Evolutionary conservation across 2,888 invertebrate species (phyloP), one percentile per base, ranked within the genome.

Genomic region (Ochlodes sylvanus): DNA sequence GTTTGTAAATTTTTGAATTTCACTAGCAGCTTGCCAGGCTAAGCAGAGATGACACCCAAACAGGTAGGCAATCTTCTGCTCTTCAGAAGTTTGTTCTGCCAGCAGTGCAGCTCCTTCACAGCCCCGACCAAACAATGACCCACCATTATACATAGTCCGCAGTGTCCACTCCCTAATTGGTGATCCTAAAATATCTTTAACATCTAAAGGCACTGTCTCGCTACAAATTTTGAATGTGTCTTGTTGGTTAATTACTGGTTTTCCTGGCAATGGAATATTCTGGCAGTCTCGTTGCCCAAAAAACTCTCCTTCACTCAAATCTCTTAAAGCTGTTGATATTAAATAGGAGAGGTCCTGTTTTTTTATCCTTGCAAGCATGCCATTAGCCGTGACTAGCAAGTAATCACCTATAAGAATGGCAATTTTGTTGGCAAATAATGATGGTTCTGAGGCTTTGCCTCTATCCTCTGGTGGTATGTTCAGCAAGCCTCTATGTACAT

Each of bases 361-460:
- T 72, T 90, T 90, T 14, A 98, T 90, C 65, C 95, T 94, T 1
- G 98, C 97, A 21, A 98, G 88, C 87, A 97, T 97, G 1, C 95
- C 95, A 78, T 97, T 97, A 65, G 97, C 97, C 69, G 96, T 97
- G 27, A 96, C 97, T 0, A 98, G 90, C 68, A 98, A 92, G 83
- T 97, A 98, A 83, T 98, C 98, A 32, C 97, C 98, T 72, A 97
- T 96, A 0, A 98, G 92, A 12, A 98, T 94, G 0, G 98, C 97
- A 77, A 98, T 96, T 93, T 98, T 98, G 83, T 98, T 98, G 0
- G 98, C 98, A 85, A 97, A 97, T 81, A 96, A 94, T 91, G 97
- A 95, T 69, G 97, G 96, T 57, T 95, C 95, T 34, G 93, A 90
- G 63, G 94, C 94, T 21, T 92, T 88, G 14, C 91, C 82, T 74